Base-by-base conservation (phyloP, 2,797 vertebrate species). In the Arnoldichthys spilopterus region DNA sequence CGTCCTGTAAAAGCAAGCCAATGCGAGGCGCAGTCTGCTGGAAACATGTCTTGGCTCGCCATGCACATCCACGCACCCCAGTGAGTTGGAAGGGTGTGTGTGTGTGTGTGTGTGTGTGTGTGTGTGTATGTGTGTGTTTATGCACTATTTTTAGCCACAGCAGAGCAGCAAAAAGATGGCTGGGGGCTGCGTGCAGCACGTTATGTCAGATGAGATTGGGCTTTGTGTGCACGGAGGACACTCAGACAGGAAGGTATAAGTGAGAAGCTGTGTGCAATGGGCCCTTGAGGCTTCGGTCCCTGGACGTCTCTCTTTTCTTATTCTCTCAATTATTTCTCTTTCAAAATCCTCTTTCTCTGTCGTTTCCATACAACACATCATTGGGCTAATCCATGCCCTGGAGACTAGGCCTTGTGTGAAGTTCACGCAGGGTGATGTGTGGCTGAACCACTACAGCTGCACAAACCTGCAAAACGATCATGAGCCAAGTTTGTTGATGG, bases 171-270 rank as follows among this genome's bases (percentile, higher is more conserved):
- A 61, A 85, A 80, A 81, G 56, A 78, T 74, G 49, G 53, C 66
- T 51, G 69, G 56, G 78, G 73, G 76, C 66, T 53, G 51, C 24
- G 28, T 74, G 72, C 80, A 53, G 68, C 56, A 81, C 54, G 34
- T 79, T 68, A 78, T 82, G 77, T 83, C 84, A 87, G 74, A 74
- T 83, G 84, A 82, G 85, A 86, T 83, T 70, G 78, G 22, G 24
- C 24, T 47, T 76, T 72, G 71, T 79, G 51, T 59, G 68, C 72
- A 78, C 70, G n/a, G 28, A 59, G 53, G 16, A 61, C 30, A 59
- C 69, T 58, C 76, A 76, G 71, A 85, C 71, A 26, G 59, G 62
- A 80, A 74, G 77, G 40, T 66, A 79, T 72, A 81, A 81, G 59
- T 45, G 30, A 67, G 62, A 77, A 75, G 59, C 49, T 76, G 20